Percentiles rank a stretch among this genome's conserved stretches.
phyloP scores from a whole-genome alignment of 2,888 invertebrate species.

The Orthosia incerta region DNA sequence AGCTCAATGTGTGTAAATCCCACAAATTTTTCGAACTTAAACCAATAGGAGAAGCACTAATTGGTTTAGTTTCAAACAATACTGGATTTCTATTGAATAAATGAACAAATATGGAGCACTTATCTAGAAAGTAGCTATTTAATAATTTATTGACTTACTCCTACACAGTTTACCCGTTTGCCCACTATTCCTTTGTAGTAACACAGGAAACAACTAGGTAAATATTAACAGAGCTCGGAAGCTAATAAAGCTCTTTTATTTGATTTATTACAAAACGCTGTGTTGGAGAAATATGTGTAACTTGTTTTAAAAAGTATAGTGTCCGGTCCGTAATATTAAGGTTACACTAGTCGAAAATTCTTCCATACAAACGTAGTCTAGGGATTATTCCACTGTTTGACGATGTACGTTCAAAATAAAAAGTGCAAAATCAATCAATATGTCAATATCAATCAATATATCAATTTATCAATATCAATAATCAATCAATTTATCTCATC shows the following conservation, averaged over 20 bases:
- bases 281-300: constrained; percentile 6
- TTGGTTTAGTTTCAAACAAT: constrained; percentile 3
- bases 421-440: too few relatives aligned
- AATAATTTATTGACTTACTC: background rate
- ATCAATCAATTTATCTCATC: too few relatives aligned
- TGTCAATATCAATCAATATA: too few relatives aligned
- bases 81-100: background rate
- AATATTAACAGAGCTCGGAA: constrained; percentile 8
- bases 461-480: too few relatives aligned
- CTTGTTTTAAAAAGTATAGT: background rate
- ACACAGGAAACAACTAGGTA: constrained; percentile 9
- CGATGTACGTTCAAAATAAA: too few relatives aligned
- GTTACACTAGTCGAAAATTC: too few relatives aligned
- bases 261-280: constrained; percentile 13
- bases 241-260: constrained; percentile 36
- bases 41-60: constrained; percentile 9
- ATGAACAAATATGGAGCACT: background rate
- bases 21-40: constrained; percentile 10
- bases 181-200: background rate
- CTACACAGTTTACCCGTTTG: background rate
- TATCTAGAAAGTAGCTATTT: background rate
- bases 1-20: background rate
- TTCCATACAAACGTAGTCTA: too few relatives aligned
- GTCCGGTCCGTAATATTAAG: background rate
- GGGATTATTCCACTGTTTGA: too few relatives aligned